Conservation (phyloP, 2,797 vertebrate genomes). For the Sebastes steindachneri region DNA sequence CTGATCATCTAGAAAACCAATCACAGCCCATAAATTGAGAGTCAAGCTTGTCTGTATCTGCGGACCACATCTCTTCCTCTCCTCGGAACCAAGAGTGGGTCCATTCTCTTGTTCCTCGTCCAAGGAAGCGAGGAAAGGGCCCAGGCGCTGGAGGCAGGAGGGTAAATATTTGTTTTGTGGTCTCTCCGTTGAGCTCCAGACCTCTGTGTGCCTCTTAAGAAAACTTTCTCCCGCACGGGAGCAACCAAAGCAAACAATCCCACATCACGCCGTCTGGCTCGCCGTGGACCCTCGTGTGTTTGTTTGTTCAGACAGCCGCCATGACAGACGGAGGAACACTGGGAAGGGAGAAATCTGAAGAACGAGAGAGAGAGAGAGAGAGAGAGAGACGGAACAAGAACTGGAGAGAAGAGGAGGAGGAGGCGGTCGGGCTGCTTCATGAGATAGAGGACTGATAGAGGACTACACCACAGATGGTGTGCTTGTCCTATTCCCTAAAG, state of each 20-base stretch:
- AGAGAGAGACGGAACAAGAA: constrained; percentile 8
- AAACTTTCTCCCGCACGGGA: constrained; percentile 79
- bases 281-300: constrained; percentile 60
- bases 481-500: constrained; percentile 69
- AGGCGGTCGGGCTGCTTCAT: constrained; percentile 29
- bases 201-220: constrained; percentile 79
- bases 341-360: constrained; percentile 50
- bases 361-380: constrained; percentile 42
- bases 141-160: constrained; percentile 56
- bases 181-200: constrained; percentile 71
- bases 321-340: constrained; percentile 75
- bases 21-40: not conserved
- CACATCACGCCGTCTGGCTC: constrained; percentile 71
- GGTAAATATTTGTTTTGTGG: constrained; percentile 81
- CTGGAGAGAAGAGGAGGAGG: constrained; percentile 15
- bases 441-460: constrained; percentile 56
- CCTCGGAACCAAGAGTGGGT: constrained; percentile 50
- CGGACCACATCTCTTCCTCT: constrained; percentile 14
- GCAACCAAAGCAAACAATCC: constrained; percentile 80
- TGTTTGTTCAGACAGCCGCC: constrained; percentile 77
- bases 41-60: constrained; percentile 13
- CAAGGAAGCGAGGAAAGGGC: constrained; percentile 34
- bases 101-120: constrained; percentile 48
- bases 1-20: constrained; percentile 13
- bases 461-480: constrained; percentile 74